Evolutionary conservation across 2,888 invertebrate species (phyloP), one percentile per base, ranked within the genome.

Genomic region (Erebia palarica): DNA sequence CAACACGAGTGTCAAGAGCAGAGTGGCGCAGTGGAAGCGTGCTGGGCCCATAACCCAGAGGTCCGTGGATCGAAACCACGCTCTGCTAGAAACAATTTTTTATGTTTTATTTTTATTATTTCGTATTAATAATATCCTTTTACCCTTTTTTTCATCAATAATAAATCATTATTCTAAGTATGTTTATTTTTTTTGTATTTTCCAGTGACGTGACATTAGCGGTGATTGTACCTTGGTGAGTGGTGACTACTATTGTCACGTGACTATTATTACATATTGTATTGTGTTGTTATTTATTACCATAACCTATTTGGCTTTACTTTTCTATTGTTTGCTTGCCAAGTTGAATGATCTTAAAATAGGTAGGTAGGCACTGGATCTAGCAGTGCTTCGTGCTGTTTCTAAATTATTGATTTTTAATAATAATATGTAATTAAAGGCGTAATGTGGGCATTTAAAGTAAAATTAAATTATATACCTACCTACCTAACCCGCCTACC

Each of bases 41-140:
- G 96, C 95, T 96, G 95, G 96, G 96, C 96, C 95, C 96, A 96
- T 96, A 96, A 96, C 96, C 96, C 96, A 97, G 96, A 97, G 96
- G 96, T 97, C 96, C 96, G 97, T 96, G 96, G 96, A 96, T 96
- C 96, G 96, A 96, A 96, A 96, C 96, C 96, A 96, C 95, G 96
- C 95, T 95, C 95, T 95, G 95, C 95, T 95, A 95, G 65, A 4
- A 65, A 72, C 1, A 18, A 42, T n/a, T 72, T 74, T 73, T 71
- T 57, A 55, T 59, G 61, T 58, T 70, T 73, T 67, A 69, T 67
- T 36, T 13, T 13, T 14, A 14, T 63, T 44, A 11, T 55, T 18
- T 18, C 10, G 10, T 9, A 16, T 55, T 55, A 49, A 9, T 14
- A 49, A n/a, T 8, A 14, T 51, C 9, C 21, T 58, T 27, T 58